Base-by-base conservation (phyloP, 2,113 vertebrate species). In the Pangasianodon hypophthalmus region DNA sequence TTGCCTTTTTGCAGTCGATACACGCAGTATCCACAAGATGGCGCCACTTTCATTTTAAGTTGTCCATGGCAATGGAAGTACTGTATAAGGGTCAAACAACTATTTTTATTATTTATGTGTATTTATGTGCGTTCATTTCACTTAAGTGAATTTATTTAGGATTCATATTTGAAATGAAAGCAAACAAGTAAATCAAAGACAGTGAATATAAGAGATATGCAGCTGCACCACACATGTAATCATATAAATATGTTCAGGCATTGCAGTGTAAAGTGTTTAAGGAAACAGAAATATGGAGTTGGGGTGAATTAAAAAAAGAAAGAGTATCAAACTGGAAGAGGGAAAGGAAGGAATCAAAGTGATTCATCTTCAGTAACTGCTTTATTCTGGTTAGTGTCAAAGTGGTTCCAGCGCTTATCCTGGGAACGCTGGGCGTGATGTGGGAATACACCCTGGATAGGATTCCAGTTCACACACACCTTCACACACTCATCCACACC, bases 1-100 rank as follows among this genome's bases (percentile, higher is more conserved):
- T 24, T 37, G 0, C 3, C 16, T 16, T 41, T 13, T 71, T 44
- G 32, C 67, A 41, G 50, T 37, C 10, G 10, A 9, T 58, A 44
- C 69, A 29, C 48, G 10, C 21, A n/a, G 9, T 32, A 14, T 37
- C 79, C 89, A 75, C 85, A 37, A 87, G 89, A 87, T 75, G 89
- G 79, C 32, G 44, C 5, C 11, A 50, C 6, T 73, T 9, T 83
- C 1, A 41, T 26, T 83, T 83, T 41, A 58, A 37, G n/a, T 1
- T 11, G 2, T 24, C 2, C 21, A 8, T 50, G 37, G n/a, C n/a
- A 41, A 19, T 73, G 14, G 5, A 6, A 8, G 21, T 48, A 52
- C 13, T n/a, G 52, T 52, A 10, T 21, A 48, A 79, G 21, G 8
- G 41, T 46, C 2, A 0, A n/a, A 24, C 7, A 21, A 83, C 21